phyloP scores from a whole-genome alignment of 2,113 vertebrate genomes.

The Falcunculus frontatus region DNA sequence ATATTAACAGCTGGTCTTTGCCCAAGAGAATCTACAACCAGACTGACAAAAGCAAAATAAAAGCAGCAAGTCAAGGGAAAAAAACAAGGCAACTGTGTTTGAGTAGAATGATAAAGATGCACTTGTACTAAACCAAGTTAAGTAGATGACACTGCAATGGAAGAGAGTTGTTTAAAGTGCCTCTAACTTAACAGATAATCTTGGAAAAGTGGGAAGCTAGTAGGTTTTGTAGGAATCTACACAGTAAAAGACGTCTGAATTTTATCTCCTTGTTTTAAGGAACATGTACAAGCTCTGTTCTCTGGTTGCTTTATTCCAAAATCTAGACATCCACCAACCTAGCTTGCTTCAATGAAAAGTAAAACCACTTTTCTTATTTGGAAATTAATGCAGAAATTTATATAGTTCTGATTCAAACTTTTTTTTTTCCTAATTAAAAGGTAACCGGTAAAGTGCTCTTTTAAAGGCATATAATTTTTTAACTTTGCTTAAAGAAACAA shows the following conservation, averaged over 20 bases:
- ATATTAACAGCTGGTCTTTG: slow-evolving; percentile 74
- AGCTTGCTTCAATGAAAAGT: background rate
- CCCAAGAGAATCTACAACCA: slow-evolving; percentile 42
- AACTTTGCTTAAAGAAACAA: background rate
- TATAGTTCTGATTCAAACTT: background rate
- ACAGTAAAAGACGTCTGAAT: background rate
- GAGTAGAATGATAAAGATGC: slow-evolving; percentile 61
- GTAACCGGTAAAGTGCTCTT: background rate
- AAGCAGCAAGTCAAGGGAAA: background rate
- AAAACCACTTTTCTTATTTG: background rate
- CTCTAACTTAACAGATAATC: background rate
- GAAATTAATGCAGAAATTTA: background rate
- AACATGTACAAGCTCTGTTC: background rate
- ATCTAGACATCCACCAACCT: background rate
- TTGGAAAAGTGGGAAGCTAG: background rate
- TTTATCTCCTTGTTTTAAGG: background rate
- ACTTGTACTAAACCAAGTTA: slow-evolving; percentile 45
- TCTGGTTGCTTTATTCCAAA: background rate
- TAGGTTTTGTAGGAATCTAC: background rate
- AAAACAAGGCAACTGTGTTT: background rate
- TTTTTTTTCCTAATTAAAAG: background rate
- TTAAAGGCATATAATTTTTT: background rate
- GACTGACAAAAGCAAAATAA: slow-evolving; percentile 50
- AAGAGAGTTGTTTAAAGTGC: background rate
- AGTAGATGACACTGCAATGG: slow-evolving; percentile 18